These are phyloP conservation scores for Vollenhovia emeryi DNA, from an alignment of 1,140 invertebrate genomes.

Conservation along the genomic window DNA sequence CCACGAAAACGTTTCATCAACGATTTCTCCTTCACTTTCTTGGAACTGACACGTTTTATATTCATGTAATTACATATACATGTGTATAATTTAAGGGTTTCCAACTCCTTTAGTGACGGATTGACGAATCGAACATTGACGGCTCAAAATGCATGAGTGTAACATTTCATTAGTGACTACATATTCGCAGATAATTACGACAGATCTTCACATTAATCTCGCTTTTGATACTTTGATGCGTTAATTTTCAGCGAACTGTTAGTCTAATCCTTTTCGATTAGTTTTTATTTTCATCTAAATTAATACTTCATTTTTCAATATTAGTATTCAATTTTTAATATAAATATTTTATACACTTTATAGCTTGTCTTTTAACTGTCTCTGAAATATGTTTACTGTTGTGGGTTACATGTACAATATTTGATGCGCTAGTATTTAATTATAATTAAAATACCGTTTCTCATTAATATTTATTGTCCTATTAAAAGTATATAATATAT, in stretches of 20 bases:
- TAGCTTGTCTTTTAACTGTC: not conserved
- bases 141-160: not conserved
- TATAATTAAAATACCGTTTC: not conserved
- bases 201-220: not conserved
- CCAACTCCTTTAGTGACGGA: not conserved
- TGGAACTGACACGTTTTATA: constrained; percentile 20
- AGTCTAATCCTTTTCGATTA: too few relatives aligned
- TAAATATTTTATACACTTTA: not conserved
- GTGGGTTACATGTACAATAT: not conserved
- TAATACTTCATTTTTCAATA: not conserved
- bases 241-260: not conserved
- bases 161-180: not conserved
- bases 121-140: not conserved
- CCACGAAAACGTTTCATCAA: constrained; percentile 46
- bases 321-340: not conserved
- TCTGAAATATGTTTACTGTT: not conserved
- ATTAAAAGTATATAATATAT: not conserved
- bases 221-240: not conserved
- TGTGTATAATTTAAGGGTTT: constrained; percentile 51
- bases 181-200: not conserved
- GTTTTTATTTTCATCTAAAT: too few relatives aligned
- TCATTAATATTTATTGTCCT: not conserved
- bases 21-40: constrained; percentile 61
- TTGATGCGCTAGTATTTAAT: not conserved
- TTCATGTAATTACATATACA: constrained; percentile 21